Percentiles rank a stretch among this genome's conserved stretches.
phyloP scores from a whole-genome alignment of 2,797 vertebrate species.

The Falco rusticolus region DNA sequence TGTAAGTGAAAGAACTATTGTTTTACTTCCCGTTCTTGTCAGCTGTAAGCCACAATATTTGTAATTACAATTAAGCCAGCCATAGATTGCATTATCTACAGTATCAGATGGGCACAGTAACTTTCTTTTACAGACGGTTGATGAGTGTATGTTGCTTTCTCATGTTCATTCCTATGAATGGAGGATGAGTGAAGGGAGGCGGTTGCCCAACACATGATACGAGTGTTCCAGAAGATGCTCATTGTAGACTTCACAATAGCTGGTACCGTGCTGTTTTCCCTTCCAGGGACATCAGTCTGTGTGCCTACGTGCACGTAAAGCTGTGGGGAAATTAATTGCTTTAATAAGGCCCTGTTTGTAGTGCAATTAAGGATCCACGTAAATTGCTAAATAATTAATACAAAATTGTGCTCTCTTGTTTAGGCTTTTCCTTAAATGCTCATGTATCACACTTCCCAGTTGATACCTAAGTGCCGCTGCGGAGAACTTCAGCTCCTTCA shows the following conservation, averaged over 20 bases:
- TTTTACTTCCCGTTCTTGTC: constrained; percentile 20
- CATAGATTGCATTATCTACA: not conserved
- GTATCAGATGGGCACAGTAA: not conserved
- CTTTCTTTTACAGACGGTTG: not conserved
- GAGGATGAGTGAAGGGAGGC: not conserved
- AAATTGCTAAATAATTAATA: not conserved
- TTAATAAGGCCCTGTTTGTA: not conserved
- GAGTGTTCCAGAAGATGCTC: not conserved
- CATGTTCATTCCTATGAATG: rapidly evolving
- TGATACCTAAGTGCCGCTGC: not conserved
- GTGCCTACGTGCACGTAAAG: not conserved
- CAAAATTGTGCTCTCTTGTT: not conserved
- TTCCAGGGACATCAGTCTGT: not conserved
- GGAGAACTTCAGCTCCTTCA: not conserved
- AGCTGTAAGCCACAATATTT: constrained; percentile 11
- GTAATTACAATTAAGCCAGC: not conserved
- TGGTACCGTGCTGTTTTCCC: rapidly evolving
- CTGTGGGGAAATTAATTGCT: not conserved
- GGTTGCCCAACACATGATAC: not conserved
- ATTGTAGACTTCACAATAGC: rapidly evolving
- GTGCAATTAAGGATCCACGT: not conserved
- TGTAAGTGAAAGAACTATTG: constrained; percentile 16
- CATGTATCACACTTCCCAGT: rapidly evolving
- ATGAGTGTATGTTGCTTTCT: not conserved
- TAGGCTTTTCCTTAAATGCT: not conserved